Conservation (phyloP, 2,797 vertebrate species). For the Staurois parvus region DNA sequence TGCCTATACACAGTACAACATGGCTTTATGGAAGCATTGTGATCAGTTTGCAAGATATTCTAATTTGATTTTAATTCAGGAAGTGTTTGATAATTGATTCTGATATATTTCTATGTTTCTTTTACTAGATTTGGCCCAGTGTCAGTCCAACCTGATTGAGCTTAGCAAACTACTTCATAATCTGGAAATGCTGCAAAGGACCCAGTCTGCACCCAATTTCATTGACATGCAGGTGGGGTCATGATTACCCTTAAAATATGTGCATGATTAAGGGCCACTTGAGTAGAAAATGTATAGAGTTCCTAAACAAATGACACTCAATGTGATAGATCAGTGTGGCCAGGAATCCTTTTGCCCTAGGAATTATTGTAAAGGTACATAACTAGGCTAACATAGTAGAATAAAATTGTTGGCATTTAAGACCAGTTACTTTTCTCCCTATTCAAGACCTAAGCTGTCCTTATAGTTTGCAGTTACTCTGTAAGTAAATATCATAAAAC, state of each 20-base stretch:
- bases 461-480: no score
- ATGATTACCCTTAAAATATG: not conserved
- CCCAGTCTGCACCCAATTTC: slow-evolving; percentile 97
- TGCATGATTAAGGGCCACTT: no score
- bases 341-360: no score
- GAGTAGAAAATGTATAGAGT: no score
- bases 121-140: slow-evolving; percentile 90
- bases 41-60: not conserved
- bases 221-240: slow-evolving; percentile 95
- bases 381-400: no score
- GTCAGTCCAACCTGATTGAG: slow-evolving; percentile 95
- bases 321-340: no score
- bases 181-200: slow-evolving; percentile 97
- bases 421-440: no score
- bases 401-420: no score
- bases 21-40: not conserved
- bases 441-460: no score
- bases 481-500: no score
- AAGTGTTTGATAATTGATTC: not conserved
- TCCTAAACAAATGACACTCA: no score
- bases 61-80: not conserved
- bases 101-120: slow-evolving; percentile 41
- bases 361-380: no score
- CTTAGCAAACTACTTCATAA: slow-evolving; percentile 95
- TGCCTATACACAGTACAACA: not conserved